phyloP scores from a whole-genome alignment of 2,888 invertebrate species.

The Lasioglossum marginatum region DNA sequence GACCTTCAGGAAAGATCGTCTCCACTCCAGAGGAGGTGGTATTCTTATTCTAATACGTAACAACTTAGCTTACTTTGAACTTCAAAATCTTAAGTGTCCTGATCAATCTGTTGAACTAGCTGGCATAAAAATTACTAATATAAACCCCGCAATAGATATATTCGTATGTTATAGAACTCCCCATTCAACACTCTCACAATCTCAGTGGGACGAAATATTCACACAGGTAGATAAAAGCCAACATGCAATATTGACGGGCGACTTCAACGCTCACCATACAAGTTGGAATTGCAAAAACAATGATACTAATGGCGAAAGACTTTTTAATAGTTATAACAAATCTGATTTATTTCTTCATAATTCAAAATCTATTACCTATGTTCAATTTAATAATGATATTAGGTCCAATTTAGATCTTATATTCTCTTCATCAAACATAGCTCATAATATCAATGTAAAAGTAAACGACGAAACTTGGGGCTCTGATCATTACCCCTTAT shows the following conservation, averaged over 20 bases:
- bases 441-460: neutral
- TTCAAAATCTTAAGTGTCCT: neutral
- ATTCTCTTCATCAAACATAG: neutral
- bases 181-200: neutral
- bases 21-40: neutral
- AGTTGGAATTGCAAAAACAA: neutral
- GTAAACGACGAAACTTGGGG: neutral
- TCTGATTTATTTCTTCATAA: neutral
- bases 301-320: neutral
- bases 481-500: neutral
- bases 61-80: neutral
- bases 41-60: neutral
- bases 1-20: neutral
- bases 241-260: no score
- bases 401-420: neutral
- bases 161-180: neutral
- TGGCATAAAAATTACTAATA: neutral
- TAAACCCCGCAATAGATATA: neutral
- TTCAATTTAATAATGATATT: neutral
- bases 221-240: neutral
- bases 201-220: neutral
- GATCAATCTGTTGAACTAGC: neutral
- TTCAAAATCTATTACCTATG: neutral
- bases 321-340: neutral
- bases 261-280: neutral